Percentiles rank a stretch among this genome's conserved stretches.
Conservation (phyloP, 2,113 vertebrate genomes). For the Campylorhamphus procurvoides region DNA sequence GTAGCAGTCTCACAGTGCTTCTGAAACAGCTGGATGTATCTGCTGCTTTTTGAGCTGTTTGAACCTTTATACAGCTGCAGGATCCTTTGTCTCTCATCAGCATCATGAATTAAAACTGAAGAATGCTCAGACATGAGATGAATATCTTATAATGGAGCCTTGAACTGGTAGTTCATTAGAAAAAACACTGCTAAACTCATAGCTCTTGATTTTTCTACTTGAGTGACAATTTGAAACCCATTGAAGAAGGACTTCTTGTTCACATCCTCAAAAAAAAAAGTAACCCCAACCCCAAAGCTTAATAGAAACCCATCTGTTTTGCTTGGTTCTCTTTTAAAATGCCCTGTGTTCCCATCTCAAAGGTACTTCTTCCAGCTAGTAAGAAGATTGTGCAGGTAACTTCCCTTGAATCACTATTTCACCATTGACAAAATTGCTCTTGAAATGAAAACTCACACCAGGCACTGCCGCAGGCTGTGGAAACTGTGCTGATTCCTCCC, state of each 20-base stretch:
- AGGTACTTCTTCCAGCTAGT: neutral
- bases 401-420: neutral
- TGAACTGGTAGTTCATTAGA: neutral
- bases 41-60: neutral
- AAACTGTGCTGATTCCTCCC: neutral
- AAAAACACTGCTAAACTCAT: neutral
- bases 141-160: neutral
- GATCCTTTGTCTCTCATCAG: neutral
- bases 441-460: neutral
- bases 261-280: neutral
- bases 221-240: neutral
- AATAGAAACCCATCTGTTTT: neutral
- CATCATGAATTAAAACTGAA: neutral
- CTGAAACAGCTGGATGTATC: neutral
- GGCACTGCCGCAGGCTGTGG: neutral
- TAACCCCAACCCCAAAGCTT: neutral
- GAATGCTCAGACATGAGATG: neutral
- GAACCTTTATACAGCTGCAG: conserved; percentile 5
- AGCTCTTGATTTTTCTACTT: neutral
- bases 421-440: neutral
- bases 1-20: neutral
- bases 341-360: neutral
- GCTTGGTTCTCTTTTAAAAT: neutral
- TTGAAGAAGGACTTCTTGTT: neutral
- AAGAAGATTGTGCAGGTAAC: neutral